phyloP scores from a whole-genome alignment of 2,888 invertebrate genomes.

The Ephialtes manifestator region DNA sequence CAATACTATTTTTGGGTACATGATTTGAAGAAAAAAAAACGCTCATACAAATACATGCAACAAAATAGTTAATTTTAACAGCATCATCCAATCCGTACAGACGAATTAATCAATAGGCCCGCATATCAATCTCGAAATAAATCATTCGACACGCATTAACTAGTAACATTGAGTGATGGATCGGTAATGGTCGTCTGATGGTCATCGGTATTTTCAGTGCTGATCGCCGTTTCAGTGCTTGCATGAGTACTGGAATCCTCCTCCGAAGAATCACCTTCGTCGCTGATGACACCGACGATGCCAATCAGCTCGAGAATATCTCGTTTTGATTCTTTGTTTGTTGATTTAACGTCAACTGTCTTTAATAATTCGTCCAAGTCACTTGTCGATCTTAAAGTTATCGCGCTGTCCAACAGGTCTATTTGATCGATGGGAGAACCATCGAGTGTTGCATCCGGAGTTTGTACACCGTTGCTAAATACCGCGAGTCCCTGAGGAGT shows the following conservation, averaged over 20 bases:
- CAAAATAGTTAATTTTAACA: not conserved
- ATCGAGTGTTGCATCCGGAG: not conserved
- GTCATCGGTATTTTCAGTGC: not conserved
- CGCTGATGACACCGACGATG: constrained; percentile 59
- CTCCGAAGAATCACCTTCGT: constrained; percentile 14
- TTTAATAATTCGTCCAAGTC: not conserved
- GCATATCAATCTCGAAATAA: not conserved
- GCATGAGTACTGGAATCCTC: not conserved
- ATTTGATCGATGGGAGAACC: not conserved
- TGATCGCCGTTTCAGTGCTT: not conserved
- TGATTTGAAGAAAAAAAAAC: not conserved
- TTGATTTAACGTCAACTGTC: not conserved
- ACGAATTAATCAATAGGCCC: not conserved
- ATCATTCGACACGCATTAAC: not conserved
- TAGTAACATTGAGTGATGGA: not conserved
- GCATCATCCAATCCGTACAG: not conserved
- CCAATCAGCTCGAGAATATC: constrained; percentile 60
- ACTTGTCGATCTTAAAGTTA: not conserved
- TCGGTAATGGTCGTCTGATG: not conserved
- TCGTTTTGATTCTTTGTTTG: not conserved
- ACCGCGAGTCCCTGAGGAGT: constrained; percentile 54
- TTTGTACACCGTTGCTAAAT: constrained; percentile 59
- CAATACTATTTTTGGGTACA: not conserved
- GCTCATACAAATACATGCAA: not conserved
- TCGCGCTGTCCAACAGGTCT: not conserved